Base-by-base conservation (phyloP, 1,140 invertebrate genomes). In the Archivesica marissinica region DNA sequence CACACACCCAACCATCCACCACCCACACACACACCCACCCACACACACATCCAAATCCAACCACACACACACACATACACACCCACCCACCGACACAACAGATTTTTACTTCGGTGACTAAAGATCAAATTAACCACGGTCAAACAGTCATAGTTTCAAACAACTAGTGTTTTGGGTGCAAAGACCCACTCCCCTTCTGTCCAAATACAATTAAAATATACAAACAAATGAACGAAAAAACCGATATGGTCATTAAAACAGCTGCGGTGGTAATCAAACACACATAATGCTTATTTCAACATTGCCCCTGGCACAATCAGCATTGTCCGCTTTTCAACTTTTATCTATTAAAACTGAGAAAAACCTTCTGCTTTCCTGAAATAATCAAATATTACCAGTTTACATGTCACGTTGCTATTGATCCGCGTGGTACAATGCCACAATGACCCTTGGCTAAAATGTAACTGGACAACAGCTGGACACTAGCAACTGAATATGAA, bases 161-260 rank as follows among this genome's bases (percentile, higher is more conserved):
- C 59, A 64, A 35, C 30, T 20, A 35, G 59, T 64, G 15, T 35
- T 64, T 64, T 64, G 38, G 59, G 68, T 72, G 68, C 23, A 33
- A 72, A 72, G 20, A 7, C 68, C 39, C 25, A 72, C 39, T 25
- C 39, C 2, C 39, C 2, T 23, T 25, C 39, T 44, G 39, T 47
- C 41, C 77, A 66, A 79, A 79, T 33, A 79, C 77, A 64, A 79
- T 66, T 68, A 79, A 79, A 79, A 44, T 50, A 64, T 68, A 64
- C 77, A 79, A 79, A 66, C 41, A 66, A 72, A 39, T 64, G 59
- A 68, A 41, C 28, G 30, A 66, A 64, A 64, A 66, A 66, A 50
- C 56, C 77, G 50, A 79, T 35, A 66, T 1, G 17, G 61, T 23
- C 25, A 50, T 35, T 35, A 79, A 79, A 79, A 79, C 77, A 79